Conservation (phyloP, 2,888 invertebrate genomes). For the Polymixis flavicincta region DNA sequence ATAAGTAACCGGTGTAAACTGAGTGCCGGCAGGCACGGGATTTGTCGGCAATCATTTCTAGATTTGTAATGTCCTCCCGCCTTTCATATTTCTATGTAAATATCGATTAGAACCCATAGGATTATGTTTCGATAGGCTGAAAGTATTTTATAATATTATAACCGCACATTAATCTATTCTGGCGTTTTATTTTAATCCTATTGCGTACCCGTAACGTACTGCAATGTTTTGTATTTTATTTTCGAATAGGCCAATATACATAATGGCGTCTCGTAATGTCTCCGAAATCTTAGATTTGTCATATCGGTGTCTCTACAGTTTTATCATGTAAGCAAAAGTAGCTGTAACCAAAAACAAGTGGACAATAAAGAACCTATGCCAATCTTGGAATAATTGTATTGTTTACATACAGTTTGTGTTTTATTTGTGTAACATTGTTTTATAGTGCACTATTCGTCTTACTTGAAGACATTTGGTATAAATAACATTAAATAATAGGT, state of each 20-base stretch:
- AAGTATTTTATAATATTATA: constrained; percentile 90
- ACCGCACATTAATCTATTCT: constrained; percentile 81
- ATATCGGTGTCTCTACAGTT: constrained; percentile 41
- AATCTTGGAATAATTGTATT: constrained; percentile 63
- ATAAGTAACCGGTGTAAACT: constrained; percentile 69
- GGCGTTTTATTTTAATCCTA: constrained; percentile 71
- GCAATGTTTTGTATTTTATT: constrained; percentile 39
- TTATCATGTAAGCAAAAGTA: constrained; percentile 56
- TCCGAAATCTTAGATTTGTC: constrained; percentile 51
- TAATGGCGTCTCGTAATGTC: constrained; percentile 36
- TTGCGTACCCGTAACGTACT: constrained; percentile 48
- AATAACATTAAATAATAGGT: constrained; percentile 12
- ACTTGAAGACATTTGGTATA: constrained; percentile 1
- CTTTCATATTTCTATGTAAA: constrained; percentile 85
- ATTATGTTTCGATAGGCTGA: constrained; percentile 89
- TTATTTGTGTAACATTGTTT: constrained; percentile 46
- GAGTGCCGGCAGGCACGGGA: constrained; percentile 68
- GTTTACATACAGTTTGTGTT: constrained; percentile 59
- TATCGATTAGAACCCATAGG: constrained; percentile 87
- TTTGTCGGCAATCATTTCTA: constrained; percentile 73
- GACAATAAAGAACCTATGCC: constrained; percentile 61
- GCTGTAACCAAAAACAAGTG: constrained; percentile 61
- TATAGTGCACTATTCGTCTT: constrained; percentile 4
- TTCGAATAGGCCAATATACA: constrained; percentile 28
- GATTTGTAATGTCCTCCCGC: constrained; percentile 80